Conservation (phyloP, 2,113 vertebrate genomes). For the Thryonomys swinderianus region DNA sequence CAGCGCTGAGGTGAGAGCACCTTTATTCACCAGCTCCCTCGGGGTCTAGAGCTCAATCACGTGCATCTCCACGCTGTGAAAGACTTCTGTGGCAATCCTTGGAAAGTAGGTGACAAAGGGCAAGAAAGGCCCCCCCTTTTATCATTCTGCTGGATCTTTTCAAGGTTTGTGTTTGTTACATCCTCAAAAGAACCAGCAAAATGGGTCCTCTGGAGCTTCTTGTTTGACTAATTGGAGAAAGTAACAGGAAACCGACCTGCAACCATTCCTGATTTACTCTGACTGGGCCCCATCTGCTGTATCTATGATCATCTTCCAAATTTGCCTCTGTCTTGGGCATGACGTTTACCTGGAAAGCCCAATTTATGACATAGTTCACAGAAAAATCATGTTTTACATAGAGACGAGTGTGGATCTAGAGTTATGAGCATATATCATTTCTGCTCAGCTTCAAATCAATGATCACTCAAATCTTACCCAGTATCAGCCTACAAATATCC, state of each 20-base stretch:
- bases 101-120: not conserved
- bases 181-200: not conserved
- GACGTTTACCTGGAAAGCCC: not conserved
- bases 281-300: not conserved
- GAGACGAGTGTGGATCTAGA: not conserved
- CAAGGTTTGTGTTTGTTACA: not conserved
- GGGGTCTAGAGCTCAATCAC: not conserved
- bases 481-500: not conserved
- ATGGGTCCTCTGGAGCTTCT: rapidly evolving
- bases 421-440: not conserved
- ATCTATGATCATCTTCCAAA: not conserved
- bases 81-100: not conserved
- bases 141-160: not conserved
- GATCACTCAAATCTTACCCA: not conserved
- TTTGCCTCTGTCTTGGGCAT: not conserved
- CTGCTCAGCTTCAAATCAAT: not conserved
- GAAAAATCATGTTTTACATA: not conserved
- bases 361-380: not conserved
- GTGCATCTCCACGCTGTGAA: not conserved
- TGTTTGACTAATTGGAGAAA: too few relatives aligned
- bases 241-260: too few relatives aligned
- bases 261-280: rapidly evolving
- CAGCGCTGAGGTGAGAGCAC: not conserved
- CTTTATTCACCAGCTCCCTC: not conserved
- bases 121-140: not conserved